Base-by-base conservation (phyloP, 2,888 invertebrate genomes). In the Pristionchus fissidentatus region DNA sequence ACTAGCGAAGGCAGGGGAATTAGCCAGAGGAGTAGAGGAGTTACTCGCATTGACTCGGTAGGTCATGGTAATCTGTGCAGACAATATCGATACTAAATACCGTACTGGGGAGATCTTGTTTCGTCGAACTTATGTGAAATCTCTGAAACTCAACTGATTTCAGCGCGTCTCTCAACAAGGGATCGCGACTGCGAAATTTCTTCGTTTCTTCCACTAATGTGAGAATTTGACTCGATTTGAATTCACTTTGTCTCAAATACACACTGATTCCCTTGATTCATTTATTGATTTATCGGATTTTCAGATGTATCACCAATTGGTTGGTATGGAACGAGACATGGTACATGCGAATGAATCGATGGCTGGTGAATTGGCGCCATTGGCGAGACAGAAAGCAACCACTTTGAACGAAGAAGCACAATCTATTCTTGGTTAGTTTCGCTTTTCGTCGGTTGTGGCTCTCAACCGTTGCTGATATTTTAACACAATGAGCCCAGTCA, bases 351-450 rank as follows among this genome's bases (percentile, higher is more conserved):
- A 88, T 73, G 89, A 89, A 3, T 88, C 91, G 15, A 89, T 91
- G 87, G 91, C 91, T 15, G 90, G 90, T 41, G 91, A 91, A 85
- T 84, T 91, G 83, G 89, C 87, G 0, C 91, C 91, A 22, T 84
- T 91, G 26, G 91, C 91, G 0, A 87, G 87, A 75, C 90, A 91
- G 83, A 91, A 91, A 77, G 87, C 89, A n/a, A 84, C 84, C 35
- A 85, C 86, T 0, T 79, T 90, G 5, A 88, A 88, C 57, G 87
- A 88, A 26, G 90, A 91, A 83, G 91, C 91, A 81, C 86, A 87
- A 43, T 86, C 87, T 73, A 87, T 91, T 57, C 84, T 88, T 19
- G 85, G 88, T 87, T n/a, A 7, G 52, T 49, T 19, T 15, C 19
- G n/a, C n/a, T 26, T n/a, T n/a, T 60, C n/a, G 7, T 10, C n/a